Percentiles rank a stretch among this genome's conserved stretches.
Conservation (phyloP, 2,113 vertebrate genomes). For the Atractosteus spatula region DNA sequence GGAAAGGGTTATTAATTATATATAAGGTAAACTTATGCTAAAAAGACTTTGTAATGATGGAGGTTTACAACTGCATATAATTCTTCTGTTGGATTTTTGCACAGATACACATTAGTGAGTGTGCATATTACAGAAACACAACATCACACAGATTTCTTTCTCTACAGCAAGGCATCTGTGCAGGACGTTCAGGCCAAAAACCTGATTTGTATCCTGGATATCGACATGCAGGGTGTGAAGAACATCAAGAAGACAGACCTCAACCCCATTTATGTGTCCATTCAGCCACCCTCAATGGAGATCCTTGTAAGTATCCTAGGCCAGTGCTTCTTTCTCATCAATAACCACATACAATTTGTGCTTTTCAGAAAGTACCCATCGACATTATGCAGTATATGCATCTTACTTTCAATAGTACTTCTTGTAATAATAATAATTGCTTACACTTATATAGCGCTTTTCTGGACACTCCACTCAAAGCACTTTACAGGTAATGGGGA, state of each 20-base stretch:
- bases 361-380: not conserved
- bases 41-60: too few species aligned
- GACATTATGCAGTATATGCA: too few species aligned
- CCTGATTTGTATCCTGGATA: slow-evolving; percentile 91
- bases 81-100: too few species aligned
- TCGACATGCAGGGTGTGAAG: slow-evolving; percentile 93
- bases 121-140: too few species aligned
- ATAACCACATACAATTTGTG: not conserved
- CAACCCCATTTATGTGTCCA: slow-evolving; percentile 84
- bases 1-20: too few species aligned
- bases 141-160: not conserved
- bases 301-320: slow-evolving; percentile 71
- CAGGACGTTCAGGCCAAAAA: slow-evolving; percentile 85
- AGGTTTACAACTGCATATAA: too few species aligned
- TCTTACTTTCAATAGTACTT: not conserved
- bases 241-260: slow-evolving; percentile 89
- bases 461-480: too few species aligned
- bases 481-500: too few species aligned
- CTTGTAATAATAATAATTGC: too few species aligned
- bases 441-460: too few species aligned
- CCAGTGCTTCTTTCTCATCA: not conserved
- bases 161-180: slow-evolving; percentile 81
- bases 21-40: too few species aligned
- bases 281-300: slow-evolving; percentile 83
- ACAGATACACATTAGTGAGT: too few species aligned